Percentiles rank a stretch among this genome's conserved stretches.
These are phyloP conservation scores for Eilema sororculum DNA, from an alignment of 2,888 invertebrate genomes.

Conservation along the genomic window DNA sequence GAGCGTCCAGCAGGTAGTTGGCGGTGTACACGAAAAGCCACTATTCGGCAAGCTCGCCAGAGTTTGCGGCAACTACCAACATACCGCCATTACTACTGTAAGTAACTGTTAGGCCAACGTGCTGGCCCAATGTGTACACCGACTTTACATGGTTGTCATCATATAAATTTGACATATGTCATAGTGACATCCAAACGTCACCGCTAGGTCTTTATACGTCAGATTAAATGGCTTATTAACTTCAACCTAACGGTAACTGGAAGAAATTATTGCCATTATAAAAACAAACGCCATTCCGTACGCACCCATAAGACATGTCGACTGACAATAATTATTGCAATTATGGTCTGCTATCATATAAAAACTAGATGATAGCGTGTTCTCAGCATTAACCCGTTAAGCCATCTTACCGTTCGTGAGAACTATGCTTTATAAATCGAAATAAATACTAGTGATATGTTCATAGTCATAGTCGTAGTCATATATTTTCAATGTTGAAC, in stretches of 20 bases:
- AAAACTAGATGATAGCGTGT: constrained; percentile 30
- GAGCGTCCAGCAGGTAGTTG: no score
- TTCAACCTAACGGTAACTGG: neutral
- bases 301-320: neutral
- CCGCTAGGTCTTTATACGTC: neutral
- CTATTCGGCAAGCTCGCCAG: no score
- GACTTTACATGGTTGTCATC: neutral
- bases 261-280: neutral
- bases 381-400: constrained; percentile 38
- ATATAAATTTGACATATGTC: neutral
- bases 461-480: no score
- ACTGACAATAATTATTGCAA: constrained; percentile 16
- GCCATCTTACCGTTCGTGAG: constrained; percentile 36
- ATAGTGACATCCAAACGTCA: neutral
- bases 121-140: no score
- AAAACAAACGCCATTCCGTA: constrained; percentile 5
- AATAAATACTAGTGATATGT: constrained; percentile 17
- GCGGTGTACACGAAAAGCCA: no score
- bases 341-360: constrained; percentile 25
- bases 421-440: constrained; percentile 44
- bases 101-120: no score
- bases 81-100: no score
- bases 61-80: no score
- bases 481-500: no score
- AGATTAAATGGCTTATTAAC: neutral